These are phyloP conservation scores for Drosophila pachea DNA, from an alignment of 1,140 invertebrate genomes.

Conservation along the genomic window DNA sequence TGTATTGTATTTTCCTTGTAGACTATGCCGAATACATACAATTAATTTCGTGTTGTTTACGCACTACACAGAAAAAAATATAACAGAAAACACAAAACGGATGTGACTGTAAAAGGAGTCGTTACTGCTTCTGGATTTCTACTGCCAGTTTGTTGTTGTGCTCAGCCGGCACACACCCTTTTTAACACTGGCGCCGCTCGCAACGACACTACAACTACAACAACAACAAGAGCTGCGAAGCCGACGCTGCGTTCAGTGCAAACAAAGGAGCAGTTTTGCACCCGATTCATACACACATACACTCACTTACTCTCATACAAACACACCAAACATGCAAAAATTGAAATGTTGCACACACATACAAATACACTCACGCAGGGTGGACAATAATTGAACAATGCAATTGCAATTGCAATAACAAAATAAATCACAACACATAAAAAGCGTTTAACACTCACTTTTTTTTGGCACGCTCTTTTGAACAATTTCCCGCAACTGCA, in stretches of 20 bases:
- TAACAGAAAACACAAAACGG: conserved; percentile 38
- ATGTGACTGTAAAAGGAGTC: conserved; percentile 42
- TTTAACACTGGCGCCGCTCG: conserved; percentile 51
- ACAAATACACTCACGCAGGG: conserved; percentile 17
- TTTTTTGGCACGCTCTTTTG: conserved; percentile 39
- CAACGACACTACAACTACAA: conserved; percentile 45
- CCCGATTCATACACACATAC: conserved; percentile 36
- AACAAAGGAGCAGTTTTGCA: conserved; percentile 73
- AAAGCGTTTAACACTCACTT: conserved; percentile 34
- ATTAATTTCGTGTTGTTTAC: conserved; percentile 55
- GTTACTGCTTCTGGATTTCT: conserved; percentile 11
- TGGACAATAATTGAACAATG: conserved; percentile 28
- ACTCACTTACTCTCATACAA: conserved; percentile 24
- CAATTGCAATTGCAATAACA: conserved; percentile 23
- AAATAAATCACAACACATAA: conserved; percentile 14
- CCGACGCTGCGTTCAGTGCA: conserved; percentile 64
- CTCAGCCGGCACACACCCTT: conserved; percentile 64
- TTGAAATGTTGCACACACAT: conserved; percentile 36
- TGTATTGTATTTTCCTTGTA: conserved; percentile 19
- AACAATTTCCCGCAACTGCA: conserved; percentile 38
- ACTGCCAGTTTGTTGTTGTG: conserved; percentile 32
- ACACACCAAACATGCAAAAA: conserved; percentile 34
- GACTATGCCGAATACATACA: conserved; percentile 52
- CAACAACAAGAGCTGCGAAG: conserved; percentile 46
- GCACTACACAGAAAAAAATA: conserved; percentile 15